Evolutionary conservation across 2,888 invertebrate genomes (phyloP).

Genomic region (Taphrorychus bicolor): DNA sequence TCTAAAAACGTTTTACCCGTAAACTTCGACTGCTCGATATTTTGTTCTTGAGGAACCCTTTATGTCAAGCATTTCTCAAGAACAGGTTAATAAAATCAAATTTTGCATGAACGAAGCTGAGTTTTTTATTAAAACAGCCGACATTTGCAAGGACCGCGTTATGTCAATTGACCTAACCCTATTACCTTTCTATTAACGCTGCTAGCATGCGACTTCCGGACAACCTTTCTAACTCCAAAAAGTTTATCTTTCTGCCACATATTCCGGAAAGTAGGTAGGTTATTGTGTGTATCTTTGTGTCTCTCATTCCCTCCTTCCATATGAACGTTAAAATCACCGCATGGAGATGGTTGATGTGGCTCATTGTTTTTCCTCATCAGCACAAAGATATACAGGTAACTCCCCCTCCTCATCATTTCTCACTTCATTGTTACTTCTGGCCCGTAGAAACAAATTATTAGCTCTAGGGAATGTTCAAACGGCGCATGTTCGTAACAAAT

Average conservation of each 20-base stretch:
- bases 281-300: slow-evolving; percentile 41
- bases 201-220: slow-evolving; percentile 53
- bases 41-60: too few relatives aligned
- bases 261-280: slow-evolving; percentile 54
- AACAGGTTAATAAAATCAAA: too few relatives aligned
- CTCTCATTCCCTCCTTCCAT: slow-evolving; percentile 2
- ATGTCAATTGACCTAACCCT: slow-evolving; percentile 24
- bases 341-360: not conserved
- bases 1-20: not conserved
- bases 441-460: too few relatives aligned
- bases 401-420: too few relatives aligned
- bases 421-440: too few relatives aligned
- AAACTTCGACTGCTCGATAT: too few relatives aligned
- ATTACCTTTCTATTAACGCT: slow-evolving; percentile 31
- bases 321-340: not conserved
- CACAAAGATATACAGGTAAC: not conserved
- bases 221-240: slow-evolving; percentile 52
- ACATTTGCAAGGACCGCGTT: too few relatives aligned
- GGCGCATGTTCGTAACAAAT: too few relatives aligned
- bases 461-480: too few relatives aligned
- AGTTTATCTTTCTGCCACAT: slow-evolving; percentile 54
- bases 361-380: not conserved
- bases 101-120: too few relatives aligned
- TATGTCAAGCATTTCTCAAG: too few relatives aligned
- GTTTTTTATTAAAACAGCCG: too few relatives aligned